Evolutionary conservation across 2,888 invertebrate genomes (phyloP).

Genomic region (Leptinotarsa haldemani): DNA sequence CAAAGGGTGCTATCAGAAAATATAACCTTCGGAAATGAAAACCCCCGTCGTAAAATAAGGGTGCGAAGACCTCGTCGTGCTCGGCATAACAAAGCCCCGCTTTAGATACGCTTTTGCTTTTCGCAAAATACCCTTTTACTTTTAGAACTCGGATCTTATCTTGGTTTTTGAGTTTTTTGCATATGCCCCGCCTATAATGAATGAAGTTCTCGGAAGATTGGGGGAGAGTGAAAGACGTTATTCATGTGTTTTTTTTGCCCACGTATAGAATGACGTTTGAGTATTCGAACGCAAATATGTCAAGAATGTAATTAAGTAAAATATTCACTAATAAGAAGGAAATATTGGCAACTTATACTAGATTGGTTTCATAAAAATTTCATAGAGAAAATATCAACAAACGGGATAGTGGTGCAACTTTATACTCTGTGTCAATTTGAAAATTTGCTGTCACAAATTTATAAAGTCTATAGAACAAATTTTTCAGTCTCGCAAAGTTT

Average conservation of each 20-base stretch:
- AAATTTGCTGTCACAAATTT: no score
- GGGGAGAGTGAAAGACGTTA: slow-evolving; percentile 21
- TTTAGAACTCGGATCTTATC: slow-evolving; percentile 56
- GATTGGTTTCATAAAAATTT: no score
- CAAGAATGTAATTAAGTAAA: no score
- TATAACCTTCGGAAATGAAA: slow-evolving; percentile 64
- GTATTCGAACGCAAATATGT: no score
- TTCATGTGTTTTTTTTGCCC: no score
- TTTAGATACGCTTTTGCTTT: slow-evolving; percentile 63
- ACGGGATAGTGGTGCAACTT: no score
- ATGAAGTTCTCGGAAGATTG: slow-evolving; percentile 43
- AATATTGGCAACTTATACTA: no score
- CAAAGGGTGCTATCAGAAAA: slow-evolving; percentile 61
- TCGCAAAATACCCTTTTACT: slow-evolving; percentile 62
- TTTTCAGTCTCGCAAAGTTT: no score
- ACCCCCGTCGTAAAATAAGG: slow-evolving; percentile 61
- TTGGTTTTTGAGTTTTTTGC: slow-evolving; percentile 51
- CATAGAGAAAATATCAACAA: no score
- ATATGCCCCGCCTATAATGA: slow-evolving; percentile 46
- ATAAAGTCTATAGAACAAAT: no score
- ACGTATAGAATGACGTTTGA: not conserved
- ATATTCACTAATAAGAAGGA: no score
- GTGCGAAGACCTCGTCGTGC: slow-evolving; percentile 53
- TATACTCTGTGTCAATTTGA: no score
- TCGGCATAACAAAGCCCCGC: slow-evolving; percentile 60